Evolutionary conservation across 2,113 vertebrate species (phyloP), one percentile per base, ranked within the genome.

Genomic region (Callionymus lyra): DNA sequence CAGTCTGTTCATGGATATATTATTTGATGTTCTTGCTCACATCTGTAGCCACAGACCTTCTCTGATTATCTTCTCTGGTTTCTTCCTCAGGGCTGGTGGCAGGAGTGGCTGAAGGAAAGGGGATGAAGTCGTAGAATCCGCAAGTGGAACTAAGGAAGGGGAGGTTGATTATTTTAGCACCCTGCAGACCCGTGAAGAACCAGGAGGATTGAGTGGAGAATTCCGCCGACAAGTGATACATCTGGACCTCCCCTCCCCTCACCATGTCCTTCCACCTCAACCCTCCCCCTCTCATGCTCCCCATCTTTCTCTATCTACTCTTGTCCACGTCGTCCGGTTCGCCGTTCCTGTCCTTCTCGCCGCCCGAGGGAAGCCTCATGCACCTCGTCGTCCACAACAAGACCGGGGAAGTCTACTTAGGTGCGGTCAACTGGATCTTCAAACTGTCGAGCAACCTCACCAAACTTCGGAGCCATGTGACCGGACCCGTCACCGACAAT

Each of bases 371-470:
- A 80, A 90, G 90, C 50, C 90, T 97, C 59, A 94, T 90, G 0
- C 94, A 98, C 71, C 73, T 98, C 65, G 93, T 94, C 58, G 91
- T 98, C 17, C 87, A 97, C 35, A 91, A 92, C 68, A 88, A 88
- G 79, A 94, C 90, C 0, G 90, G 94, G 1, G 93, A 97, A 59
- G 90, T 98, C 31, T 98, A 97, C 0, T 80, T 94, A 41, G 94
- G 94, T 0, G 94, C 91, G 0, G 84, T 95, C 70, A 95, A 98
- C 87, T 88, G 91, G 84, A 94, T 98, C 81, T 97, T 90, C 80
- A 97, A 97, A 83, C 85, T 98, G 31, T 92, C 94, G 2, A 85
- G 83, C 57, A 93, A 97, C 75, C 84, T 98, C 63, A 93, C 91
- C 0, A 86, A 91, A 64, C 80, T 98, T 33, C 82, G 93, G 12